Evolutionary conservation across 2,888 invertebrate species (phyloP).

Genomic region (Eretmocerus hayati): DNA sequence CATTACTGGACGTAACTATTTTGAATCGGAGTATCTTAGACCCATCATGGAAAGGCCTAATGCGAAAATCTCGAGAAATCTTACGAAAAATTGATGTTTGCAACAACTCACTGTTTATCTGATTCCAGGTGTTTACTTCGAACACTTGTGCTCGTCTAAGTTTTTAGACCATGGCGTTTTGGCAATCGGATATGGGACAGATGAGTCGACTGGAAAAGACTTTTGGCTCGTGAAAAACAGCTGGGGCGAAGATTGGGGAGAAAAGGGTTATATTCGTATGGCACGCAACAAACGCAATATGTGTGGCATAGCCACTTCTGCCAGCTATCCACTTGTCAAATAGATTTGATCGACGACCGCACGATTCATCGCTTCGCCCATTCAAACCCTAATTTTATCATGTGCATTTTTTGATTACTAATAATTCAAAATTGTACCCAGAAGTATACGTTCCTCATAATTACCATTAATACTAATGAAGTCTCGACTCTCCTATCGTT

Average conservation of each 20-base stretch:
- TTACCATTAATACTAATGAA: no score
- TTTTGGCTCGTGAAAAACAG: conserved; percentile 88
- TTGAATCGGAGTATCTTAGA: no score
- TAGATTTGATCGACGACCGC: no score
- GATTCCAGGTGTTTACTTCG: conserved; percentile 62
- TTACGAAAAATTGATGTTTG: neutral
- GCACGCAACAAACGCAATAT: conserved; percentile 74
- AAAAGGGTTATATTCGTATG: conserved; percentile 81
- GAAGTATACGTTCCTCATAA: no score
- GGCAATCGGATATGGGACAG: conserved; percentile 75
- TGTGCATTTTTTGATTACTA: no score
- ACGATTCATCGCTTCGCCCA: no score
- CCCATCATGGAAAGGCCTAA: no score
- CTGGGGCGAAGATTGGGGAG: conserved; percentile 76
- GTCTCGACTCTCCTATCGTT: no score
- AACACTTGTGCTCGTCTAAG: conserved; percentile 65
- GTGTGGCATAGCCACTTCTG: conserved; percentile 77
- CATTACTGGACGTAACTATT: no score
- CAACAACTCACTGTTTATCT: neutral
- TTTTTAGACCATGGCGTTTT: conserved; percentile 80
- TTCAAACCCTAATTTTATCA: no score
- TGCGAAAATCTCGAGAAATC: neutral
- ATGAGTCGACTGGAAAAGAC: conserved; percentile 54
- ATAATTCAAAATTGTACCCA: no score
- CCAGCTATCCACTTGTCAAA: conserved; percentile 82